Base-by-base conservation (phyloP, 2,113 vertebrate species). In the Ardeotis arabs region DNA sequence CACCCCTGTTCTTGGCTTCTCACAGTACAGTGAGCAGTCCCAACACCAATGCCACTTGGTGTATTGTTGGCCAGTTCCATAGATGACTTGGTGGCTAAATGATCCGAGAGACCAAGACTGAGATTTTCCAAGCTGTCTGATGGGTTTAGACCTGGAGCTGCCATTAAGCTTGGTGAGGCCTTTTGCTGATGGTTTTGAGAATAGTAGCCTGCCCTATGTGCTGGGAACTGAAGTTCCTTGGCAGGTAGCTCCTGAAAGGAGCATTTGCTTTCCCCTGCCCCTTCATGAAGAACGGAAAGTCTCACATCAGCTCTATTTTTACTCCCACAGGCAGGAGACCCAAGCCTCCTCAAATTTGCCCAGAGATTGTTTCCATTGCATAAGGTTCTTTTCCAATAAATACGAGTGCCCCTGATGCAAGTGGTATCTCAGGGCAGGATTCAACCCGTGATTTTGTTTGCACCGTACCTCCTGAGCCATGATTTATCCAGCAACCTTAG, bases 31-130 rank as follows among this genome's bases (percentile, higher is more conserved):
- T 24, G 44, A 59, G 37, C 62, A 23, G 24, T 67, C 45, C 56
- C 59, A 62, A 2, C 33, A 24, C 62, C 0, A 0, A 6, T 63
- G 67, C 37, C 31, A 18, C 13, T 45, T 2, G 1, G 14, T 35
- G 66, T 0, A 0, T 44, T 68, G 56, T 52, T 80, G 69, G 35
- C 49, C 70, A 31, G 20, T 74, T 72, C 49, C 2, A 3, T 49
- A 8, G 58, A 24, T 62, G 55, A 52, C 68, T 23, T 77, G 55
- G 28, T 87, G 60, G 33, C 49, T 52, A 16, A 76, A 47, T 47
- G 47, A 28, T 49, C 35, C 63, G 50, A 78, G 62, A 88, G 35
- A 60, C 33, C 29, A 63, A 64, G 44, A 28, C 55, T 84, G 35
- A 93, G 49, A 49, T 91, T 87, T 70, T 87, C 69, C 72, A 25